phyloP scores from a whole-genome alignment of 2,888 invertebrate species.

The Ophion ventricosus region DNA sequence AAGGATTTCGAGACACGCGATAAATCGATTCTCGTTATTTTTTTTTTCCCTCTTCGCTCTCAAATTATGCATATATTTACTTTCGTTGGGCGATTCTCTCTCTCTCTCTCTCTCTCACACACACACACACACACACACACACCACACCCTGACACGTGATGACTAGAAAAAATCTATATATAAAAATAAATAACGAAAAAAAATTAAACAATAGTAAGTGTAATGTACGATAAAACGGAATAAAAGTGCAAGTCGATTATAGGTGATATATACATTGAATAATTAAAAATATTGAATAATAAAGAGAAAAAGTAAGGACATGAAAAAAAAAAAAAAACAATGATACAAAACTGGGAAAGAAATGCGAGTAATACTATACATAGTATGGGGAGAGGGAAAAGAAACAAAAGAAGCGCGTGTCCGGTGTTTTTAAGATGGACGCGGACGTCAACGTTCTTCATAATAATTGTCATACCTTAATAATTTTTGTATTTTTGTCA shows the following conservation, averaged over 20 bases:
- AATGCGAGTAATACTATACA: constrained; percentile 62
- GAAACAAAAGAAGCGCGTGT: constrained; percentile 25
- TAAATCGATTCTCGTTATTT: constrained; percentile 32
- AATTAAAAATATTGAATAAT: constrained; percentile 54
- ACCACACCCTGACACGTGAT: constrained; percentile 54
- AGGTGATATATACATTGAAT: constrained; percentile 64
- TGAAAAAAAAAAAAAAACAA: constrained; percentile 24
- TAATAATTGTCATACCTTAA: constrained; percentile 79
- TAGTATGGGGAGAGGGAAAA: constrained; percentile 62
- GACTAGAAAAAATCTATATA: constrained; percentile 59
- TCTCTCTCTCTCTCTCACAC: constrained; percentile 6
- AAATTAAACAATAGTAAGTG: constrained; percentile 65
- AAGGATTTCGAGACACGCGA: constrained; percentile 23
- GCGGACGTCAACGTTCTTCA: constrained; percentile 72
- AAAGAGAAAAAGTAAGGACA: constrained; percentile 34
- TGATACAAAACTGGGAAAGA: constrained; percentile 30
- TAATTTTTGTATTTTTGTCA: constrained; percentile 82
- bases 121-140: constrained; percentile 33
- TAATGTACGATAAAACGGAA: constrained; percentile 69
- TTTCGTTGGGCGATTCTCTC: constrained; percentile 51
- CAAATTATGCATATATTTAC: constrained; percentile 29
- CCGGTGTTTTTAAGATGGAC: constrained; percentile 57
- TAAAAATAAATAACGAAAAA: constrained; percentile 31
- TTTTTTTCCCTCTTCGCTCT: constrained; percentile 32
- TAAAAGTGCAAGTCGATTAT: constrained; percentile 70